Evolutionary conservation across 2,888 invertebrate genomes (phyloP).

Genomic region (Acanthosoma haemorrhoidale): DNA sequence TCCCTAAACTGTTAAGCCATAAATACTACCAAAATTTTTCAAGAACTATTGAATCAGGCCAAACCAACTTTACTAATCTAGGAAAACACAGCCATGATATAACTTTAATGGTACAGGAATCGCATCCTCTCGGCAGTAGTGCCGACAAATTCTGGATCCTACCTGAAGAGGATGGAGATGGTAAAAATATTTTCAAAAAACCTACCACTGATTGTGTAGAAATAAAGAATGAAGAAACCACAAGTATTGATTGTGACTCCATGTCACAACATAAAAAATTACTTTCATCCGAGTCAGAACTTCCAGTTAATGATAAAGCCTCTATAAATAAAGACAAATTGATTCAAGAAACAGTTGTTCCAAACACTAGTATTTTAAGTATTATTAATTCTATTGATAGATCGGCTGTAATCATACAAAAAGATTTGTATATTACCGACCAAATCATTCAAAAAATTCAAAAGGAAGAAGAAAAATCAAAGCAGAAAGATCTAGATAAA

Average conservation of each 20-base stretch:
- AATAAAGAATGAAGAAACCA: background rate
- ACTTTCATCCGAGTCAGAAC: background rate
- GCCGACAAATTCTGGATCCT: background rate
- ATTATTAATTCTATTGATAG: constrained; percentile 30
- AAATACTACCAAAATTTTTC: background rate
- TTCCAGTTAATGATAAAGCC: background rate
- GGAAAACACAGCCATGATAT: background rate
- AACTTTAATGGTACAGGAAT: background rate
- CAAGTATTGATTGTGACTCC: background rate
- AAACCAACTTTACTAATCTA: too few relatives aligned
- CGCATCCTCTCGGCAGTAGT: background rate
- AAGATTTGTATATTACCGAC: constrained; percentile 36
- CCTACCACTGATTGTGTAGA: background rate
- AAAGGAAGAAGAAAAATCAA: constrained; percentile 22
- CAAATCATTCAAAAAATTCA: constrained; percentile 35
- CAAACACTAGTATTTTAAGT: constrained; percentile 21
- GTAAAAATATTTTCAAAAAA: background rate
- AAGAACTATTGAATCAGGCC: background rate
- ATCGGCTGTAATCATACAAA: constrained; percentile 33
- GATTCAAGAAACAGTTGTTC: constrained; percentile 13
- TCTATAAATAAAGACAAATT: constrained; percentile 16
- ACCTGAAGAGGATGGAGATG: background rate
- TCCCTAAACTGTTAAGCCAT: background rate
- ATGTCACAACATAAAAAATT: background rate
- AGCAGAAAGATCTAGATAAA: background rate